Base-by-base conservation (phyloP, 23 tunicate genomes). In the Ciona savignyi region DNA sequence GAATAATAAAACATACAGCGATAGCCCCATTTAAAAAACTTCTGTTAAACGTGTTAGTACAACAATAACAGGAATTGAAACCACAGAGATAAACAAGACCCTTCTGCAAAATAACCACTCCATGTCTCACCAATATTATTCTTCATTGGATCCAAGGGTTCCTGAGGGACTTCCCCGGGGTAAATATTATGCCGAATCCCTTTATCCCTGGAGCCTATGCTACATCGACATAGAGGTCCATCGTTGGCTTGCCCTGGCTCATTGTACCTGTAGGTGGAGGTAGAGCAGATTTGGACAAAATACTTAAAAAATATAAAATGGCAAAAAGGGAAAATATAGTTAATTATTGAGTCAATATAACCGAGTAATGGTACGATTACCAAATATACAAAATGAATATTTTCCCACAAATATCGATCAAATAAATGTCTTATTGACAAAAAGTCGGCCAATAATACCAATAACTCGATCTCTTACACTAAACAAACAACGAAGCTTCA, bases 121-220 rank as follows among this genome's bases (percentile, higher is more conserved):
- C 56, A 42, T 24, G 23, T 25, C 74, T 71, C 23, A 83, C 84
- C 89, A 24, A 89, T 72, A 62, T 89, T 89, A 78, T 89, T 89
- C 32, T 70, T 78, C 72, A 78, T 61, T 6, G 81, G 76, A 68
- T 88, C 65, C 35, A 83, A 88, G n/a, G 66, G 20, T 25, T 75
- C 76, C 23, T 84, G 81, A 22, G 74, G 34, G 26, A 68, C 48
- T 72, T 95, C 99, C n/a, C 93, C 93, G 11, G 99, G 99, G 60
- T 95, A 95, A 2, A 95, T 65, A 28, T 79, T 78, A 48, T 95
- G 99, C 15, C 90, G 89, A 72, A 95, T 95, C 24, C 99, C 99
- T 32, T 74, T 77, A 22, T 33, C 15, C 35, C 81, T 66, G 4
- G 87, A 77, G 6, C 64, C 67, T 72, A 62, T 62, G 35, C 72